Conservation (phyloP, 1,140 invertebrate genomes). For the Oedothorax gibbosus region DNA sequence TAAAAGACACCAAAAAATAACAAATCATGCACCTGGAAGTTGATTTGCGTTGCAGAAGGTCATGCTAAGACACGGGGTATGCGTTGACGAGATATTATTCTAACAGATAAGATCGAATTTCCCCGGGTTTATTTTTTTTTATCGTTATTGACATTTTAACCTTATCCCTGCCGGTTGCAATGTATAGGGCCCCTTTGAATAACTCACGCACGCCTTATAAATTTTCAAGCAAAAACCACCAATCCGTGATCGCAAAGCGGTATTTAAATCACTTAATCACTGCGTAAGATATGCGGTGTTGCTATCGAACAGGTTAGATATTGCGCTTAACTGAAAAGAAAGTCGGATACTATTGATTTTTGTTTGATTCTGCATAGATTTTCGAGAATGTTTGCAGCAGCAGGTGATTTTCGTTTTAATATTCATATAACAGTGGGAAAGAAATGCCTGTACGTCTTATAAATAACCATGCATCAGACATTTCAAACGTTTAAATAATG, state of each 20-base stretch:
- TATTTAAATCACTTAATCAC: slow-evolving; percentile 53
- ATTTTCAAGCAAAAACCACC: slow-evolving; percentile 14
- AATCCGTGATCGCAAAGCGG: slow-evolving; percentile 27
- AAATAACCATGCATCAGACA: too few relatives aligned
- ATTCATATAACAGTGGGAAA: too few relatives aligned
- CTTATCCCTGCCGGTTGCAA: slow-evolving; percentile 23
- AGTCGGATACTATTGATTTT: too few relatives aligned
- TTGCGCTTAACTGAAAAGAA: not conserved
- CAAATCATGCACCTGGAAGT: slow-evolving; percentile 42
- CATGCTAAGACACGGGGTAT: slow-evolving; percentile 48
- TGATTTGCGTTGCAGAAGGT: slow-evolving; percentile 29
- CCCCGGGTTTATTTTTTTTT: slow-evolving; percentile 41
- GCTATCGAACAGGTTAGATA: not conserved
- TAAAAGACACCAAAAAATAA: slow-evolving; percentile 8
- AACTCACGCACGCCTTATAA: slow-evolving; percentile 29
- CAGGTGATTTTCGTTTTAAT: too few relatives aligned
- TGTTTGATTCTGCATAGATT: too few relatives aligned
- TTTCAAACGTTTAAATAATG: too few relatives aligned
- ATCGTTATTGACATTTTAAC: slow-evolving; percentile 55
- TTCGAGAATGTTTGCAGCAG: too few relatives aligned
- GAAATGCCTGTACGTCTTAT: too few relatives aligned
- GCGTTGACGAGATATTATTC: slow-evolving; percentile 61
- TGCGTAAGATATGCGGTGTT: slow-evolving; percentile 5
- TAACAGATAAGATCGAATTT: slow-evolving; percentile 60
- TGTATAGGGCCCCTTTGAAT: slow-evolving; percentile 7